Percentiles rank a stretch among this genome's conserved stretches.
These are phyloP conservation scores for Tricholauxania praeusta DNA, from an alignment of 2,888 invertebrate genomes.

Conservation along the genomic window DNA sequence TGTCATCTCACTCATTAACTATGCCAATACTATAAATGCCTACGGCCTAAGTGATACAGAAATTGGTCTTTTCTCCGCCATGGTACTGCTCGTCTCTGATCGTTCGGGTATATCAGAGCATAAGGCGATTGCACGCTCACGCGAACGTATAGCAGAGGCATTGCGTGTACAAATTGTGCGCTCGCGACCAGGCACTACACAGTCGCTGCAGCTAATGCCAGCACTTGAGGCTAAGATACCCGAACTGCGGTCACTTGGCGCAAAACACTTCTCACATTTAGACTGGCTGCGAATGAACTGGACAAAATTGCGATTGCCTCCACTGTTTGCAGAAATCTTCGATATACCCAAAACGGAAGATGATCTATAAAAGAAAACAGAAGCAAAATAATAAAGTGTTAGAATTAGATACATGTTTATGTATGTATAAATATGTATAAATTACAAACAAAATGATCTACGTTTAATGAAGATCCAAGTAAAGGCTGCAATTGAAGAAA, in stretches of 20 bases:
- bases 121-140: constrained; percentile 81
- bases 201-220: constrained; percentile 68
- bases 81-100: constrained; percentile 85
- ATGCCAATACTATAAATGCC: constrained; percentile 80
- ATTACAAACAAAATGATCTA: too few species aligned
- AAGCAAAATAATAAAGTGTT: background rate
- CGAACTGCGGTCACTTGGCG: constrained; percentile 84
- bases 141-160: constrained; percentile 88
- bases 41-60: constrained; percentile 90
- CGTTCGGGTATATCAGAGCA: constrained; percentile 84
- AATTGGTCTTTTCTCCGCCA: constrained; percentile 87
- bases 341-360: constrained; percentile 92
- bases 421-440: too few species aligned
- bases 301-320: constrained; percentile 86
- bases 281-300: constrained; percentile 93
- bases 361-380: constrained; percentile 67
- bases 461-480: background rate
- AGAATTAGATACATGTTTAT: too few species aligned
- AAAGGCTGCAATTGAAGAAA: constrained; percentile 20
- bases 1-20: constrained; percentile 83
- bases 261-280: constrained; percentile 85
- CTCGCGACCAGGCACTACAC: constrained; percentile 65
- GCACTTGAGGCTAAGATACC: constrained; percentile 74
- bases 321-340: constrained; percentile 95
- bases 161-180: constrained; percentile 80